A percentile compares a stretch with the other conserved stretches of the same genome.
Conservation (phyloP, 2,797 vertebrate species). For the Heteromormyrus szaboi region DNA sequence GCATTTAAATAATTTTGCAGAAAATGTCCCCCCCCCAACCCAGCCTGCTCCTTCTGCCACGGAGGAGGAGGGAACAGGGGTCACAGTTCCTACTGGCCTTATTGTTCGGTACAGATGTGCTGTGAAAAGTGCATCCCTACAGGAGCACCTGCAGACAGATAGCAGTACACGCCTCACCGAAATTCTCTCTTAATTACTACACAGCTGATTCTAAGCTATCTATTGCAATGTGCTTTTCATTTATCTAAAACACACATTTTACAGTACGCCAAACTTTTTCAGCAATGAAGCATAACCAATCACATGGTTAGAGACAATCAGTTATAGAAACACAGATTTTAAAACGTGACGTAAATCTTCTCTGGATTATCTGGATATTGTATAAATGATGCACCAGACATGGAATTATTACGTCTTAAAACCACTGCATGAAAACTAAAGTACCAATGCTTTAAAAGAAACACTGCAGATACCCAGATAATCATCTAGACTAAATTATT, state of each 20-base stretch:
- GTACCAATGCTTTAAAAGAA: background rate
- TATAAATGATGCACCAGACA: background rate
- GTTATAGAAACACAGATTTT: background rate
- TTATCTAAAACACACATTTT: background rate
- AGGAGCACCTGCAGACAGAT: slow-evolving; percentile 15
- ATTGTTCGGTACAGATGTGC: background rate
- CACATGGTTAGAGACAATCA: background rate
- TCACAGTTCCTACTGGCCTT: background rate
- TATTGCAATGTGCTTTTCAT: background rate
- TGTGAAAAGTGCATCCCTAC: slow-evolving; percentile 28
- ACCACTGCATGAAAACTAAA: background rate
- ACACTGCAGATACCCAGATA: background rate
- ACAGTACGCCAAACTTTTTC: background rate
- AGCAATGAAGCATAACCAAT: background rate
- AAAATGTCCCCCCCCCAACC: slow-evolving; percentile 20
- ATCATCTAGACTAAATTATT: background rate
- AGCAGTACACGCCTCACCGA: background rate
- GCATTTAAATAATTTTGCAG: slow-evolving; percentile 53
- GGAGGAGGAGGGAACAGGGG: background rate
- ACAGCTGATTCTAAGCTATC: background rate
- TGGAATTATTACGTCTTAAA: background rate
- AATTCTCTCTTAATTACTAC: background rate
- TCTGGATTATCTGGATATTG: background rate
- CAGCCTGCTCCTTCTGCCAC: background rate
- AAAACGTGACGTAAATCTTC: background rate